Base-by-base conservation (phyloP, 2,888 invertebrate species). In the Sesia apiformis region DNA sequence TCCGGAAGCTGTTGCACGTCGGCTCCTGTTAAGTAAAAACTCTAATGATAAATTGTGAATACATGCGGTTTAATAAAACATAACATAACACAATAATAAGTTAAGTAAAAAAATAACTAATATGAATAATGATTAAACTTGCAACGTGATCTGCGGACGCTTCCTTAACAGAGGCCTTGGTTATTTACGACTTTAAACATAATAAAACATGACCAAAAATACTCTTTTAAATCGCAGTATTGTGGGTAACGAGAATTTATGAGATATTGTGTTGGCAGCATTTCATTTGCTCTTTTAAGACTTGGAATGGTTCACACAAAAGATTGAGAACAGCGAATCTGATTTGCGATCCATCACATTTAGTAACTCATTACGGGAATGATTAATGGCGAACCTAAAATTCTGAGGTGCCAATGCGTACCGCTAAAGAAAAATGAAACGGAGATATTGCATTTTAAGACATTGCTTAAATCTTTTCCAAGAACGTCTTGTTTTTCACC, bases 311-410 rank as follows among this genome's bases (percentile, higher is more conserved):
- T 52, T 50, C 52, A 46, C 46, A 51, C 23, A 52, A 58, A 61
- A 57, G 55, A 52, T 55, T 59, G 23, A 23, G 23, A 23, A 1
- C 7, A 46, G 46, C n/a, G 40, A 51, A 65, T 65, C 63, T 64
- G 61, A 66, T 63, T 66, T 60, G 62, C 63, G 64, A 71, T 75
- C 67, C 67, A 70, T 76, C 71, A 72, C 69, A 58, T 72, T 74
- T 66, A 73, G 57, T 64, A 46, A 46, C 70, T 74, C 70, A 72
- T 78, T 75, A 73, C 60, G 55, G 40, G 56, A 59, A 67, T 78
- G 77, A 81, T 77, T 64, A 74, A 79, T 73, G 68, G 67, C 57
- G 57, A 59, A 59, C 64, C 66, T 65, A 64, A 69, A 63, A 59
- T 65, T 63, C 59, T 46, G 23, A 46, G 8, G 23, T 23, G 8